A percentile compares a stretch with the other conserved stretches of the same genome.
These are phyloP conservation scores for Pheosia gnoma DNA, from an alignment of 2,888 invertebrate species.

Conservation along the genomic window DNA sequence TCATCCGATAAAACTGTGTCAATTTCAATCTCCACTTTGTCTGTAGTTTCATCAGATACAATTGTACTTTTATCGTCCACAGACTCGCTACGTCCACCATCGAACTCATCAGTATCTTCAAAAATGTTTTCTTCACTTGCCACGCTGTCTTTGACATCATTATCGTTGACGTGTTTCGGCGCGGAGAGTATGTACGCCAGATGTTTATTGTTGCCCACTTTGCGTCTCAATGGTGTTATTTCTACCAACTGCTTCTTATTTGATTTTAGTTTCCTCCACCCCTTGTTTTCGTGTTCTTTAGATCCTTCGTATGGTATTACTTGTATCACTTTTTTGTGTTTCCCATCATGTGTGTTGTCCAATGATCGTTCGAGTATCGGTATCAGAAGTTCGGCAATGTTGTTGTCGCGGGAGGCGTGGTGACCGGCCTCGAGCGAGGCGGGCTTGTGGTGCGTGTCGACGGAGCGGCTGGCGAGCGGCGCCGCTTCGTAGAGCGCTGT, in stretches of 20 bases:
- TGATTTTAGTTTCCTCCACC: constrained; percentile 25
- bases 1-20: not conserved
- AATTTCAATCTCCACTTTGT: not conserved
- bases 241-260: constrained; percentile 34
- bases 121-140: not conserved
- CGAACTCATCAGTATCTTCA: not conserved
- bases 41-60: not conserved
- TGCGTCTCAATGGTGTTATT: constrained; percentile 30
- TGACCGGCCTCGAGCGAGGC: not conserved
- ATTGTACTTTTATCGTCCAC: not conserved
- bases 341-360: not conserved
- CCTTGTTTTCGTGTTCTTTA: constrained; percentile 13
- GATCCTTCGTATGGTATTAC: constrained; percentile 22
- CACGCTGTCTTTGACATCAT: not conserved
- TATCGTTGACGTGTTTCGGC: constrained; percentile 15
- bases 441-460: not conserved
- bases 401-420: constrained; percentile 14
- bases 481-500: not conserved
- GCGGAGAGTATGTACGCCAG: constrained; percentile 33
- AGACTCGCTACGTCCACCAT: not conserved
- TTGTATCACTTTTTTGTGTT: constrained; percentile 28
- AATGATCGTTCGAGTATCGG: constrained; percentile 29
- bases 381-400: constrained; percentile 31
- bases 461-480: not conserved
- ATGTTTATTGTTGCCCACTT: constrained; percentile 29